A percentile compares a stretch with the other conserved stretches of the same genome.
These are phyloP conservation scores for Alexandromys fortis DNA, from an alignment of 2,113 vertebrate species.

Conservation along the genomic window DNA sequence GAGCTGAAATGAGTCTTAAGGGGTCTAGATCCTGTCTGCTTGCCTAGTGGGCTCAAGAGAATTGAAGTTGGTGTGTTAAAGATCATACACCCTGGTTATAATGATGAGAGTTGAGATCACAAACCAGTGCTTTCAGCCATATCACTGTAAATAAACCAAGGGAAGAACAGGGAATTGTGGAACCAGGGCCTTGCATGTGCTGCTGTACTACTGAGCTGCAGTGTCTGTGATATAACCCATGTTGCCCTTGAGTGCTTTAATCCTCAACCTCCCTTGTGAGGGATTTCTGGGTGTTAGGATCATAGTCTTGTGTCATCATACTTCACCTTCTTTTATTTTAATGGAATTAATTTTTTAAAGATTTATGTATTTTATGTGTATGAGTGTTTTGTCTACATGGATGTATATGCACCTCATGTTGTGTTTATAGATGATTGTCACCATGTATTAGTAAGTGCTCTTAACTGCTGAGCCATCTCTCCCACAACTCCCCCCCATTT, in stretches of 20 bases:
- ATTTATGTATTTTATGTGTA: not conserved
- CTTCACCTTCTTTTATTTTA: not conserved
- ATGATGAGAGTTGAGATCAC: not conserved
- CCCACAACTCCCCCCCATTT: not conserved
- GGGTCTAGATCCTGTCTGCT: not conserved
- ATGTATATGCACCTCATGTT: not conserved
- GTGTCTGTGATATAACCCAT: not conserved
- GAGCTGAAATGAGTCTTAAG: slow-evolving; percentile 8
- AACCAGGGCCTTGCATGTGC: not conserved
- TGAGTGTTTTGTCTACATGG: not conserved
- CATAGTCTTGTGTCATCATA: not conserved
- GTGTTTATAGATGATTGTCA: not conserved
- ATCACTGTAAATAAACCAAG: not conserved
- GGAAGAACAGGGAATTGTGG: not conserved
- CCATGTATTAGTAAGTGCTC: not conserved
- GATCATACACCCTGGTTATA: not conserved
- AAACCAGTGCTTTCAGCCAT: not conserved
- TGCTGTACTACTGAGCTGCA: not conserved
- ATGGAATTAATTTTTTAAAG: not conserved
- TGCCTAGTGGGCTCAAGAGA: not conserved
- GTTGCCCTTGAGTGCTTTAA: not conserved
- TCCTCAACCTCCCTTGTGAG: not conserved
- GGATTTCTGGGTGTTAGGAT: not conserved
- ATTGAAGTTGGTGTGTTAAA: slow-evolving; percentile 27
- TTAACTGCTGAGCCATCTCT: not conserved